Percentiles rank a stretch among this genome's conserved stretches.
Evolutionary conservation across 2,888 invertebrate species (phyloP).

Genomic region (Cryptus armator): DNA sequence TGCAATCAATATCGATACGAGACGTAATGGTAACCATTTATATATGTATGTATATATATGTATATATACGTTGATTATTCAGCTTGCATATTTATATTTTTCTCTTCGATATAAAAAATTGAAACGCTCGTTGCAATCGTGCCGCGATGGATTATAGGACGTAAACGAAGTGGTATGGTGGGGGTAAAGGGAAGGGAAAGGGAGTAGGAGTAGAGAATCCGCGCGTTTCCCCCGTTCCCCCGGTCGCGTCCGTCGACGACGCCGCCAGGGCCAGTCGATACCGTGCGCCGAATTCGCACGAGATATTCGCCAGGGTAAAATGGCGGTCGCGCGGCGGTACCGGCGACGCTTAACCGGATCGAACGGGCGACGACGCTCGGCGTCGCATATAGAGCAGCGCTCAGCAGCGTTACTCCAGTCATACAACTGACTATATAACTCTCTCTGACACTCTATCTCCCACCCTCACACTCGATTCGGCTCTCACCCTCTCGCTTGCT

Average conservation of each 20-base stretch:
- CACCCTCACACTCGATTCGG: conserved; percentile 54
- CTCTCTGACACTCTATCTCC: conserved; percentile 50
- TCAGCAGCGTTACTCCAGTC: conserved; percentile 53
- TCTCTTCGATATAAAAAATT: conserved; percentile 27
- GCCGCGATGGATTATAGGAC: conserved; percentile 62
- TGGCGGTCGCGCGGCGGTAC: conserved; percentile 76
- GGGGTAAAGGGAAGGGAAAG: conserved; percentile 19
- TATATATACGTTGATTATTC: background rate
- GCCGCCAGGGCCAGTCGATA: conserved; percentile 79
- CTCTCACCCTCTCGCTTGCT: conserved; percentile 57
- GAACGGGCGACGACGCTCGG: conserved; percentile 60
- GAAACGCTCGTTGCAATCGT: conserved; percentile 54
- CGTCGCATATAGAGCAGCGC: conserved; percentile 19
- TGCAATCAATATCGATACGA: background rate
- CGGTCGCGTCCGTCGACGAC: conserved; percentile 57
- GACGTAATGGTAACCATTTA: background rate
- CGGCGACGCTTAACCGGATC: conserved; percentile 64
- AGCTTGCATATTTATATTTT: background rate
- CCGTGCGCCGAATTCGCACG: conserved; percentile 80
- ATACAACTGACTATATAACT: background rate
- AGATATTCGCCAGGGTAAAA: conserved; percentile 80
- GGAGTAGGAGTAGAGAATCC: conserved; percentile 53
- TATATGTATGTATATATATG: background rate
- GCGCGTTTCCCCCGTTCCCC: conserved; percentile 72
- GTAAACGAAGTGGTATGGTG: conserved; percentile 53